A percentile compares a stretch with the other conserved stretches of the same genome.
Evolutionary conservation across 2,113 vertebrate genomes (phyloP).

Genomic region (Vicugna pacos): DNA sequence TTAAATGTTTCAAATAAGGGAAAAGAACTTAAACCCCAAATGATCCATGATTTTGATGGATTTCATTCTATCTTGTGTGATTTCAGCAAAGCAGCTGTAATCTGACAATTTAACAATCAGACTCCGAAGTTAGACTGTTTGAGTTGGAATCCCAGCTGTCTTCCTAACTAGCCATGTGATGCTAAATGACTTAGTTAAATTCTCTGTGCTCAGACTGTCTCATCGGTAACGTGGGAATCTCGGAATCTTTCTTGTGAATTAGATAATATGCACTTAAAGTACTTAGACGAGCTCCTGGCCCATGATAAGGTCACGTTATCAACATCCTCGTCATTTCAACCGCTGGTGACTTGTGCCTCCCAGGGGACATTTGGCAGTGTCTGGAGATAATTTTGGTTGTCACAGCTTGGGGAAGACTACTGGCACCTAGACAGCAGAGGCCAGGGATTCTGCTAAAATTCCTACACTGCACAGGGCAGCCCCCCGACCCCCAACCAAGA

Average conservation of each 20-base stretch:
- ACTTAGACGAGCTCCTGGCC: background rate
- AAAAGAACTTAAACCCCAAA: background rate
- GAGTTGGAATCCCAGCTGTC: background rate
- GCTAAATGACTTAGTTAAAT: background rate
- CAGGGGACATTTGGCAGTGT: background rate
- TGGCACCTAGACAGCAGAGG: background rate
- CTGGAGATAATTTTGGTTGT: background rate
- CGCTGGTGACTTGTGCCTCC: background rate
- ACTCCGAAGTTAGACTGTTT: background rate
- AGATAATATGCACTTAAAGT: background rate
- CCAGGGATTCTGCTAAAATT: background rate
- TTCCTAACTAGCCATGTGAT: background rate
- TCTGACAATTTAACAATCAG: background rate
- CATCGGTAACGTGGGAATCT: background rate
- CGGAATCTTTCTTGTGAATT: background rate
- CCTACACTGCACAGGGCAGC: background rate
- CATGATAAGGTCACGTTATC: background rate
- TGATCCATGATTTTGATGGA: conserved; percentile 6
- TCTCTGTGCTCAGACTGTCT: background rate
- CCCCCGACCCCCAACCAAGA: background rate
- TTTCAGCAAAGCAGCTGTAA: background rate
- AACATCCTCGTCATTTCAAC: background rate
- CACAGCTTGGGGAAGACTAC: background rate
- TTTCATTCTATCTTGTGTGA: background rate
- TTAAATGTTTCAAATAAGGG: conserved; percentile 28